A percentile compares a stretch with the other conserved stretches of the same genome.
phyloP scores from a whole-genome alignment of 2,888 invertebrate genomes.

The Pachycephus smyrnensis region DNA sequence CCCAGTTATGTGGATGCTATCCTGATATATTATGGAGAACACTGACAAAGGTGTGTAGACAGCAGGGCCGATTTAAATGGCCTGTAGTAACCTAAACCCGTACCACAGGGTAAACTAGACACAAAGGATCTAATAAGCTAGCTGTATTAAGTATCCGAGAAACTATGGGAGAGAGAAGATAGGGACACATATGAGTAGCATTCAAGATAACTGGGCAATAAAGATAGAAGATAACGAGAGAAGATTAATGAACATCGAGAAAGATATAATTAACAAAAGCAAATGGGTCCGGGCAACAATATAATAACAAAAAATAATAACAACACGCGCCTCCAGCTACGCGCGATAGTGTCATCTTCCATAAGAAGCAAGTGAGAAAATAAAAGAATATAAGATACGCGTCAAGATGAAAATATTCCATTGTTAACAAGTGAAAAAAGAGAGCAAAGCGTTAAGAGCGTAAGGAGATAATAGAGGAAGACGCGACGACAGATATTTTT shows the following conservation, averaged over 20 bases:
- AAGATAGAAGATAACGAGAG: slow-evolving; percentile 25
- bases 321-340: slow-evolving; percentile 5
- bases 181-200: slow-evolving; percentile 13
- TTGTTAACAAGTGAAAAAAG: not conserved
- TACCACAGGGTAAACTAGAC: slow-evolving; percentile 33
- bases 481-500: slow-evolving; percentile 58
- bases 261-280: not conserved
- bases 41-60: slow-evolving; percentile 14
- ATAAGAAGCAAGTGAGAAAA: slow-evolving; percentile 33
- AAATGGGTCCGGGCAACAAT: not conserved
- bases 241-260: slow-evolving; percentile 12
- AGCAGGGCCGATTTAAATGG: slow-evolving; percentile 31
- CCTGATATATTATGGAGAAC: not conserved
- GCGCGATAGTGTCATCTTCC: slow-evolving; percentile 49
- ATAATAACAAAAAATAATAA: not conserved
- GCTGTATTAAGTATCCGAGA: not conserved
- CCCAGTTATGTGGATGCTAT: not conserved
- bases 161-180: not conserved
- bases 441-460: slow-evolving; percentile 14
- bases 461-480: slow-evolving; percentile 54
- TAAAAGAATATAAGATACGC: not conserved
- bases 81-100: slow-evolving; percentile 40
- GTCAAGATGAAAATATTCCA: slow-evolving; percentile 13
- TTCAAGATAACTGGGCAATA: slow-evolving; percentile 15
- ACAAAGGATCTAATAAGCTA: slow-evolving; percentile 30